phyloP scores from a whole-genome alignment of 2,797 vertebrate genomes.

The Gymnocypris eckloni region DNA sequence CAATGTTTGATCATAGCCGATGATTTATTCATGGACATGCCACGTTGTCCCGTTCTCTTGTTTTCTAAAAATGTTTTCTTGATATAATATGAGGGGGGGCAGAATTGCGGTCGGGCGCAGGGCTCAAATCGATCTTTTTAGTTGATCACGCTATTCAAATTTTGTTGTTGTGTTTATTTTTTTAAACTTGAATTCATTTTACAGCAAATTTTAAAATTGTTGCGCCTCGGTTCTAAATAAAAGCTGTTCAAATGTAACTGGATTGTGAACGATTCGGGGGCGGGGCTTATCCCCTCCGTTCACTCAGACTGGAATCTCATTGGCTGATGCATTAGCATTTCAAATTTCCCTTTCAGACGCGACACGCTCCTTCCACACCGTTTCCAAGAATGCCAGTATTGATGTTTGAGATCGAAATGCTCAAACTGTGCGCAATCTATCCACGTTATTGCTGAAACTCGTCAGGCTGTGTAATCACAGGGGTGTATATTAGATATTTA shows the following conservation, averaged over 20 bases:
- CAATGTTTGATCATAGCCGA: constrained; percentile 66
- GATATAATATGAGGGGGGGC: constrained; percentile 60
- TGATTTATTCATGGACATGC: constrained; percentile 70
- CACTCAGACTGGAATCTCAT: constrained; percentile 71
- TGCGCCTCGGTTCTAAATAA: constrained; percentile 59
- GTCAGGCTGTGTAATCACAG: constrained; percentile 69
- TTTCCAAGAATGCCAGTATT: constrained; percentile 66
- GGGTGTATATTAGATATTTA: constrained; percentile 82
- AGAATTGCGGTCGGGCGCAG: constrained; percentile 59
- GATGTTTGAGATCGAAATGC: constrained; percentile 63
- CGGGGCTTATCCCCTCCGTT: constrained; percentile 52
- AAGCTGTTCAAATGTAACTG: constrained; percentile 63
- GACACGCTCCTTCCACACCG: constrained; percentile 21
- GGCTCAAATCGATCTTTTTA: constrained; percentile 70
- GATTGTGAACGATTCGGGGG: constrained; percentile 55
- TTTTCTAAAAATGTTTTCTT: constrained; percentile 59
- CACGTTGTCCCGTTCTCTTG: constrained; percentile 59
- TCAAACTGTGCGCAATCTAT: constrained; percentile 58
- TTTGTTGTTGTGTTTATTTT: constrained; percentile 53
- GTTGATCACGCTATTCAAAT: constrained; percentile 65
- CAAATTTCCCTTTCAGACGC: constrained; percentile 20
- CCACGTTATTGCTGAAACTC: constrained; percentile 69
- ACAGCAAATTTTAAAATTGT: constrained; percentile 53
- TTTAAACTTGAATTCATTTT: constrained; percentile 64
- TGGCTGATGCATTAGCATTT: constrained; percentile 58